These are phyloP conservation scores for Tachystola acroxantha DNA, from an alignment of 2,888 invertebrate species.

Conservation along the genomic window DNA sequence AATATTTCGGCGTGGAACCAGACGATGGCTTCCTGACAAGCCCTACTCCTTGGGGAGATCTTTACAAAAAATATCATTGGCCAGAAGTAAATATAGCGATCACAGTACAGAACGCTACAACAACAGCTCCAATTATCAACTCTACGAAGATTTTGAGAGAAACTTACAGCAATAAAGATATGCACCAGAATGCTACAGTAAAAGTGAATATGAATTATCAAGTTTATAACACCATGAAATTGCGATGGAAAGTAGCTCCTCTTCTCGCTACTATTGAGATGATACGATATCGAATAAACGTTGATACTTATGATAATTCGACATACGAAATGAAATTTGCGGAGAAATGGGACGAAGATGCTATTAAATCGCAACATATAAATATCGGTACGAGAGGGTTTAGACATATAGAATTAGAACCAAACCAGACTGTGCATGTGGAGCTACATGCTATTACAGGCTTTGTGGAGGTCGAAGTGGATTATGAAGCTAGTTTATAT, in stretches of 20 bases:
- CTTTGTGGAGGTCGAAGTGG: constrained; percentile 26
- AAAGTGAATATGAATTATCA: too few species aligned
- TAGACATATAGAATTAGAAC: constrained; percentile 21
- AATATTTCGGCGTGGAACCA: constrained; percentile 28
- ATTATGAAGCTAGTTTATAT: constrained; percentile 28
- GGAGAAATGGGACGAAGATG: constrained; percentile 20
- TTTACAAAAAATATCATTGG: constrained; percentile 35
- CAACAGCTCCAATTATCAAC: constrained; percentile 19
- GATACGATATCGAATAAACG: too few species aligned
- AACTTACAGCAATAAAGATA: too few species aligned
- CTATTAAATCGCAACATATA: constrained; percentile 14
- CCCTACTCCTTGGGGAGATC: constrained; percentile 45
- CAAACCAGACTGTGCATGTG: constrained; percentile 26
- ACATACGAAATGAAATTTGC: too few species aligned
- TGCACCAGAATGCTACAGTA: too few species aligned
- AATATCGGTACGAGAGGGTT: constrained; percentile 16
- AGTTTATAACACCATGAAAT: too few species aligned
- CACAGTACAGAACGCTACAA: constrained; percentile 20
- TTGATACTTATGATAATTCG: too few species aligned
- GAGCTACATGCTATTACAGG: constrained; percentile 27
- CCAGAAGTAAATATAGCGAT: constrained; percentile 30
- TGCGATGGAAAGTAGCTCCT: too few species aligned
- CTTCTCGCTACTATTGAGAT: too few species aligned
- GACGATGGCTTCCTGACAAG: constrained; percentile 28
- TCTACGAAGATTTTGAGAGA: constrained; percentile 20